Evolutionary conservation across 2,888 invertebrate genomes (phyloP), one percentile per base, ranked within the genome.

Genomic region (Andricus curvator): DNA sequence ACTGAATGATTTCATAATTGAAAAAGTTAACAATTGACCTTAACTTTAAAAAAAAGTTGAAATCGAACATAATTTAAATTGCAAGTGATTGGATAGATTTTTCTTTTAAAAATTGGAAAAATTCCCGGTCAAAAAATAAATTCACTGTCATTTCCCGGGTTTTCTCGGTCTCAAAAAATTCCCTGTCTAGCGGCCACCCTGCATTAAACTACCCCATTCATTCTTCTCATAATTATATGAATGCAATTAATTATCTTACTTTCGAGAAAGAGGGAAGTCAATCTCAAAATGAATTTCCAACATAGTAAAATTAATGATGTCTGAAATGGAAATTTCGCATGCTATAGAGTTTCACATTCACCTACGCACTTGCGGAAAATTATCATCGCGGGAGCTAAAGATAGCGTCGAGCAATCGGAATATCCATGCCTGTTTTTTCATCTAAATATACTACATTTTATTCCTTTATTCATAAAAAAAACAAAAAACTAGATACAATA

Each of bases 281-380:
- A 60, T 22, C 4, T 22, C 22, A 60, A 22, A 60, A 60, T 17
- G 11, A 22, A 4, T 60, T 60, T 60, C 22, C 60, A 60, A 20
- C 9, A 60, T 8, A 13, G 4, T 60, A 11, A 60, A 60, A 70
- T 70, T 51, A 51, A 70, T 70, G 37, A 74, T 74, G 37, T 37
- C 6, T 74, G 33, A 60, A 74, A 74, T 74, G 56, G n/a, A 74
- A 60, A 15, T 74, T 74, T 74, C 56, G 33, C 74, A 74, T 74
- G 74, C 74, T 74, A 37, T 60, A 60, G 29, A 56, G n/a, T 74
- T 74, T 74, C 56, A 74, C 74, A 74, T 74, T 74, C 56, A 56
- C 37, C 56, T 74, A 70, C 33, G 25, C 25, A 68, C 22, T 11
- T 60, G 17, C 25, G 9, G 33, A 56, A 60, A 70, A 74, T 74